Conservation (phyloP, 2,888 invertebrate genomes). For the Folsomia manolachei region DNA sequence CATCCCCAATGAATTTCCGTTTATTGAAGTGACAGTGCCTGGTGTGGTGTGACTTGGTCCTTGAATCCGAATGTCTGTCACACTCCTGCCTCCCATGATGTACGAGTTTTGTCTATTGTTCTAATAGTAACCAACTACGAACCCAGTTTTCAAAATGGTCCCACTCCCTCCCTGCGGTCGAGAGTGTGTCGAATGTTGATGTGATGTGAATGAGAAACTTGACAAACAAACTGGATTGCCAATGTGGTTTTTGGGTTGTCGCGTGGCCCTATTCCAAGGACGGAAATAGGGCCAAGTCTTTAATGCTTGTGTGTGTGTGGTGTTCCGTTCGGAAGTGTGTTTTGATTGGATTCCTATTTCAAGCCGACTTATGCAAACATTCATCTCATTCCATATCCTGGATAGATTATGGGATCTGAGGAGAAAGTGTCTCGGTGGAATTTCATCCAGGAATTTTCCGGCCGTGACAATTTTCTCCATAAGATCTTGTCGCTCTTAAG, state of each 20-base stretch:
- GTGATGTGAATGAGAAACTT: conserved; percentile 1
- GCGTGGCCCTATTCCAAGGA: background rate
- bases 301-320: conserved; percentile 14
- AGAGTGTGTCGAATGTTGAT: conserved; percentile 8
- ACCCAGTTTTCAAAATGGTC: background rate
- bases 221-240: conserved; percentile 12
- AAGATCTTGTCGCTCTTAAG: no score
- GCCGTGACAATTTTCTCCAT: background rate
- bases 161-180: background rate
- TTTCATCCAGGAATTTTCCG: background rate
- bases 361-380: background rate
- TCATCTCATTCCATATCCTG: background rate
- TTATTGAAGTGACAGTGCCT: conserved; percentile 8
- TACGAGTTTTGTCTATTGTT: conserved; percentile 1
- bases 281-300: background rate
- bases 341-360: conserved; percentile 12
- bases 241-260: conserved; percentile 13
- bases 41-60: conserved; percentile 1
- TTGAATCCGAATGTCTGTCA: background rate
- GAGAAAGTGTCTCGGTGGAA: background rate
- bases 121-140: background rate
- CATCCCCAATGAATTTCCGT: background rate
- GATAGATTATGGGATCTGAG: background rate
- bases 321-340: conserved; percentile 6
- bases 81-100: background rate